Percentiles rank a stretch among this genome's conserved stretches.
Evolutionary conservation across 2,888 invertebrate species (phyloP).

Genomic region (Tuberolachnus salignus): DNA sequence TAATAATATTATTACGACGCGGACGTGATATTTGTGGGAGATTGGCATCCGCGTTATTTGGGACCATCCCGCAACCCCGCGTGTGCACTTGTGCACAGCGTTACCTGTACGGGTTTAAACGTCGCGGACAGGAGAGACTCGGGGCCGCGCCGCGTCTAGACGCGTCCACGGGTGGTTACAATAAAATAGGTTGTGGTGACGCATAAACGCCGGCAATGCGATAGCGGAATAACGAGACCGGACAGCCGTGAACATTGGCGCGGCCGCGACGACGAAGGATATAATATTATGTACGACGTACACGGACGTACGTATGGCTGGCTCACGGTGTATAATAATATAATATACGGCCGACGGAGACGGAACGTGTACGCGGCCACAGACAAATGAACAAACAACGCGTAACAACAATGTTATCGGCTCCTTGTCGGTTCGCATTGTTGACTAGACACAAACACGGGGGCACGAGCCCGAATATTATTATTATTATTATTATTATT

Average conservation of each 20-base stretch:
- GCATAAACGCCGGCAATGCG: constrained; percentile 31
- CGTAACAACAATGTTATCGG: constrained; percentile 57
- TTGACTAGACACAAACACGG: constrained; percentile 55
- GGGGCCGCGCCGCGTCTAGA: constrained; percentile 33
- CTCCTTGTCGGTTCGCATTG: constrained; percentile 54
- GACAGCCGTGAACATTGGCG: constrained; percentile 49
- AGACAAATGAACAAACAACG: constrained; percentile 55
- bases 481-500: too few species aligned
- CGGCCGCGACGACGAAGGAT: constrained; percentile 23
- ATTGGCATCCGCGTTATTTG: background rate
- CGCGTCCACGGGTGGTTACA: constrained; percentile 38
- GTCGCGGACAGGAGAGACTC: constrained; percentile 20
- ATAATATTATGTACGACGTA: background rate
- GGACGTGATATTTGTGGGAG: background rate
- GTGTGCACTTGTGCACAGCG: constrained; percentile 32
- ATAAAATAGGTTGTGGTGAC: constrained; percentile 27
- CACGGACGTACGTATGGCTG: too few species aligned
- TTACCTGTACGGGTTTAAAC: background rate
- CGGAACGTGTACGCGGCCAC: constrained; percentile 38
- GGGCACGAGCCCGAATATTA: constrained; percentile 56
- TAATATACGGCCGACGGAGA: constrained; percentile 17
- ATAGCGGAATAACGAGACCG: constrained; percentile 51
- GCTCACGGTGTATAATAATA: background rate
- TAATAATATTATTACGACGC: background rate
- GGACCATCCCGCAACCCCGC: constrained; percentile 3